These are phyloP conservation scores for Melipona bicolor DNA, from an alignment of 2,888 invertebrate species.

Conservation along the genomic window DNA sequence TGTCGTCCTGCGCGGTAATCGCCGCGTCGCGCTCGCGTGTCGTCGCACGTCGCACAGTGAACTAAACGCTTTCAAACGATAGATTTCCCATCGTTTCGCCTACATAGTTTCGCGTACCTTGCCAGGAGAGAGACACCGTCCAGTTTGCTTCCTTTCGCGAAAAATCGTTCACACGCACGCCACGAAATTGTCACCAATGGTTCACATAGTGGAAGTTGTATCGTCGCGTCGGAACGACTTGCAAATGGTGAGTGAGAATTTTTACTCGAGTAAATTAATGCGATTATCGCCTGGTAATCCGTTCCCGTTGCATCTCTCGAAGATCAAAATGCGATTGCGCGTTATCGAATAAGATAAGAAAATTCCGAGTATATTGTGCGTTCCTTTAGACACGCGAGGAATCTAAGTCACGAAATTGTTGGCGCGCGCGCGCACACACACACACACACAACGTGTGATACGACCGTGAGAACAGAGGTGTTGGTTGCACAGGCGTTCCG, in stretches of 20 bases:
- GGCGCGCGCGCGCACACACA: conserved; percentile 11
- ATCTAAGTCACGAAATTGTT: conserved; percentile 63
- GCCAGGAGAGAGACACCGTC: background rate
- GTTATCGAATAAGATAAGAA: conserved; percentile 6
- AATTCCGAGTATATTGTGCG: background rate
- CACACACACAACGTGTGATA: conserved; percentile 9
- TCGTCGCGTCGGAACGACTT: conserved; percentile 84
- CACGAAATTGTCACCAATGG: conserved; percentile 80
- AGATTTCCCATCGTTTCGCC: background rate
- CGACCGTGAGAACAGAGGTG: conserved; percentile 57
- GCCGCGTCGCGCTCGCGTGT: conserved; percentile 17
- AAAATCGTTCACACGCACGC: conserved; percentile 35
- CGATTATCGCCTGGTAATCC: background rate
- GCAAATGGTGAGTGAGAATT: conserved; percentile 80
- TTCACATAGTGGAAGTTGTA: conserved; percentile 83
- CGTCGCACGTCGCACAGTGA: conserved; percentile 18
- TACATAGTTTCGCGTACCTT: background rate
- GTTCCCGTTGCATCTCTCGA: background rate
- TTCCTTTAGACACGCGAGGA: conserved; percentile 15
- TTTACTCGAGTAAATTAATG: background rate
- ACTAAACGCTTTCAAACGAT: conserved; percentile 8
- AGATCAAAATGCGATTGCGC: background rate
- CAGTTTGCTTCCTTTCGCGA: conserved; percentile 20
- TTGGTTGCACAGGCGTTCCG: conserved; percentile 36
- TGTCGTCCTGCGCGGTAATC: conserved; percentile 54